Base-by-base conservation (phyloP, 2,888 invertebrate species). In the Tinea trinotella region DNA sequence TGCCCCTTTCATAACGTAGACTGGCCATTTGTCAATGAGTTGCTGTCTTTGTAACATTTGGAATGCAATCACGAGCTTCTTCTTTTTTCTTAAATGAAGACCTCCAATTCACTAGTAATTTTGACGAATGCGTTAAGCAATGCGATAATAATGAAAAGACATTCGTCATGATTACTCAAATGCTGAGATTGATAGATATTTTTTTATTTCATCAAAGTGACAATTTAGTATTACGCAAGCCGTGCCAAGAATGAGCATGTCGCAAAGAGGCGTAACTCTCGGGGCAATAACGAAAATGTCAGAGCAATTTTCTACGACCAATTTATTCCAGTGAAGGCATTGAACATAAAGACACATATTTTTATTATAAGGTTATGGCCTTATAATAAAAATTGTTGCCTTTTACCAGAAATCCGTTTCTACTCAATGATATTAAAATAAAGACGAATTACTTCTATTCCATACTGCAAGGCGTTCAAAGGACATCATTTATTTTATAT, bases 231-330 rank as follows among this genome's bases (percentile, higher is more conserved):
- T 40, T 12, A 40, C 15, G 40, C n/a, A 40, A 40, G 40, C 30
- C 2, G 13, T 12, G 2, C 13, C 40, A 40, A 40, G 40, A 40
- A 40, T 15, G 40, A 46, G 17, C 17, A 52, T 58, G 62, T 60
- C 56, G 58, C 58, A 58, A 59, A 54, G 15, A 53, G 56, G 57
- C 53, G 57, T 55, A 53, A 55, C 53, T 46, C 53, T 35, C 15
- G 2, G 22, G 18, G 35, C 53, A 36, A 40, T 40, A 56, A 57
- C 57, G 58, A 59, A 69, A 71, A 74, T 72, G 72, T 70, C 71
- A 72, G 66, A 70, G 65, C 61, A 71, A 74, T 71, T 74, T 72
- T 54, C 61, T 59, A 65, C 64, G 35, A 54, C 49, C 64, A 67
- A 70, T 67, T 70, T 64, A 60, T 63, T 59, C 57, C 52, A 57